A percentile compares a stretch with the other conserved stretches of the same genome.
phyloP scores from a whole-genome alignment of 2,888 invertebrate genomes.

The Axea sp. region DNA sequence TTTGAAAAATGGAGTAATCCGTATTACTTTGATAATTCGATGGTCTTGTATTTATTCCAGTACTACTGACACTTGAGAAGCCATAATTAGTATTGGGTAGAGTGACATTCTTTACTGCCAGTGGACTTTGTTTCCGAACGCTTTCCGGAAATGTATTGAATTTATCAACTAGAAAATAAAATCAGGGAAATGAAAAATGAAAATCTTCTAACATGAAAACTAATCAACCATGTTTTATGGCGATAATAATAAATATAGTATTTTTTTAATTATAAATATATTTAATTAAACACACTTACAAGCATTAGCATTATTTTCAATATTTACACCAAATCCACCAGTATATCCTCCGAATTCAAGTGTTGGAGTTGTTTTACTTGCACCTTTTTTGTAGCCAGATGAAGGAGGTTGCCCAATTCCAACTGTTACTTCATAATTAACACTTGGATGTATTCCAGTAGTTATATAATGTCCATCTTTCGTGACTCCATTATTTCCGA shows the following conservation, averaged over 20 bases:
- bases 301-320: slow-evolving; percentile 16
- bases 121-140: slow-evolving; percentile 12
- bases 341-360: slow-evolving; percentile 22
- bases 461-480: slow-evolving; percentile 45
- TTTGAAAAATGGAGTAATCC: slow-evolving; percentile 14
- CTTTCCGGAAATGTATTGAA: slow-evolving; percentile 6
- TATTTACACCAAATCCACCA: slow-evolving; percentile 12
- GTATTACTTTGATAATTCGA: slow-evolving; percentile 6
- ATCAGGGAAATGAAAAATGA: too few relatives aligned
- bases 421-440: slow-evolving; percentile 57
- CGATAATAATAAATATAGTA: too few relatives aligned
- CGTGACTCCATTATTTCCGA: slow-evolving; percentile 14
- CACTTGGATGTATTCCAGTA: slow-evolving; percentile 43
- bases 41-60: slow-evolving; percentile 1
- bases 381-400: not conserved
- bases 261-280: not conserved
- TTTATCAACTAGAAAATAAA: slow-evolving; percentile 9
- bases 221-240: not conserved
- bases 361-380: slow-evolving; percentile 30
- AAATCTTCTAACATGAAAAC: too few relatives aligned
- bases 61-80: slow-evolving; percentile 10
- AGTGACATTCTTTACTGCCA: slow-evolving; percentile 2
- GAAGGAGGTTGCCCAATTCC: slow-evolving; percentile 29
- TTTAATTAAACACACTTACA: slow-evolving; percentile 16
- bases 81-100: slow-evolving; percentile 41